Base-by-base conservation (phyloP, 1,140 invertebrate genomes). In the Magallana ariakensis region DNA sequence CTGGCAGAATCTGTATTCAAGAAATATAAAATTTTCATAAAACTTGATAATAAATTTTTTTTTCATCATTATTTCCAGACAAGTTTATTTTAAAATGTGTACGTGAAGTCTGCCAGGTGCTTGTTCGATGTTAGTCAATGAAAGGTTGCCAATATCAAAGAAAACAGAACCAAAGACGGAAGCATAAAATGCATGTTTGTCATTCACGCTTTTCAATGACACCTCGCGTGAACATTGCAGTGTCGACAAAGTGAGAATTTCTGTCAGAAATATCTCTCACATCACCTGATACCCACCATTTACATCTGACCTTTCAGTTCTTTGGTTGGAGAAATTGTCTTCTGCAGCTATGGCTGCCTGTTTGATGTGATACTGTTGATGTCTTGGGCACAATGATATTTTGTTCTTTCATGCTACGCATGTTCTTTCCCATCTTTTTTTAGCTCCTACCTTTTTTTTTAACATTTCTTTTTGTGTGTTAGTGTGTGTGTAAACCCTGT, bases 361-460 rank as follows among this genome's bases (percentile, higher is more conserved):
- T 75, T 75, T 75, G 66, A 75, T 75, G 66, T 75, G 66, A 75
- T 75, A 75, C 66, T 13, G 66, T 75, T 75, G 66, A 75, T 33
- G 66, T 75, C 10, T 26, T 19, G 22, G 22, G 22, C 66, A 46
- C 66, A 75, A 75, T 75, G 66, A 19, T 75, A 75, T 26, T 26
- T 75, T 75, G 22, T 75, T 75, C 66, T 26, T 26, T 75, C 19
- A 26, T 75, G 66, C 66, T 75, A 26, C 13, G 66, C 66, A 75
- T 10, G 26, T 75, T 33, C 8, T 10, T 9, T 33, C 15, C 22
- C 15, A 11, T 33, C 33, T 75, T 75, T 75, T 75, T 26, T 75
- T 19, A 13, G 33, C 22, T 75, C 19, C 9, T 33, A 26, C 22
- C 66, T 26, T 26, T 46, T 19, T 26, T 75, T 75, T 26, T 19